Percentiles rank a stretch among this genome's conserved stretches.
These are phyloP conservation scores for Fopius arisanus DNA, from an alignment of 1,140 invertebrate genomes.

Conservation along the genomic window DNA sequence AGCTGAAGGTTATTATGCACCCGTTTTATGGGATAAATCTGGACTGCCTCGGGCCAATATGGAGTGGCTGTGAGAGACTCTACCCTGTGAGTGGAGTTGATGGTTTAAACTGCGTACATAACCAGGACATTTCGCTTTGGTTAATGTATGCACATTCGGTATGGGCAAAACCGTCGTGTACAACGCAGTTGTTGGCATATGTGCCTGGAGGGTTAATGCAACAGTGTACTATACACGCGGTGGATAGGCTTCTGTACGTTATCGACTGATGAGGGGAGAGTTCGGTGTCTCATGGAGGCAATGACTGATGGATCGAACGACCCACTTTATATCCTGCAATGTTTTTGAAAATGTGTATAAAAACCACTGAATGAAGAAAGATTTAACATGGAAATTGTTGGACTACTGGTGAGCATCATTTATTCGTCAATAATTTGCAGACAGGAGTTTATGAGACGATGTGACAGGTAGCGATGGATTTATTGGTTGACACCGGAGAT, in stretches of 20 bases:
- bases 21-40: slow-evolving; percentile 26
- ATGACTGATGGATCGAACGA: slow-evolving; percentile 21
- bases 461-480: too few relatives aligned
- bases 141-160: slow-evolving; percentile 19
- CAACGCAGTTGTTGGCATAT: neutral
- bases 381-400: neutral
- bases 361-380: neutral
- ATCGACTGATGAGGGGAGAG: slow-evolving; percentile 16
- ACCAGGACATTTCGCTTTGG: slow-evolving; percentile 22
- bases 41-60: neutral
- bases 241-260: slow-evolving; percentile 23
- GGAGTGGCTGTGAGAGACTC: neutral
- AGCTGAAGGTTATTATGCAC: neutral
- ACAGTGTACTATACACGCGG: slow-evolving; percentile 3
- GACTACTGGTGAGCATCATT: neutral
- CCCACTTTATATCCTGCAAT: slow-evolving; percentile 7
- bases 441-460: too few relatives aligned
- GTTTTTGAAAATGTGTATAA: too few relatives aligned
- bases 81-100: slow-evolving; percentile 12
- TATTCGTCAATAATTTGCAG: neutral
- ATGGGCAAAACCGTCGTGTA: slow-evolving; percentile 10
- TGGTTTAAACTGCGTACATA: slow-evolving; percentile 16
- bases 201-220: neutral
- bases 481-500: neutral
- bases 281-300: slow-evolving; percentile 7